Evolutionary conservation across 1,140 invertebrate species (phyloP).

Genomic region (Drosophila nigromelanica): DNA sequence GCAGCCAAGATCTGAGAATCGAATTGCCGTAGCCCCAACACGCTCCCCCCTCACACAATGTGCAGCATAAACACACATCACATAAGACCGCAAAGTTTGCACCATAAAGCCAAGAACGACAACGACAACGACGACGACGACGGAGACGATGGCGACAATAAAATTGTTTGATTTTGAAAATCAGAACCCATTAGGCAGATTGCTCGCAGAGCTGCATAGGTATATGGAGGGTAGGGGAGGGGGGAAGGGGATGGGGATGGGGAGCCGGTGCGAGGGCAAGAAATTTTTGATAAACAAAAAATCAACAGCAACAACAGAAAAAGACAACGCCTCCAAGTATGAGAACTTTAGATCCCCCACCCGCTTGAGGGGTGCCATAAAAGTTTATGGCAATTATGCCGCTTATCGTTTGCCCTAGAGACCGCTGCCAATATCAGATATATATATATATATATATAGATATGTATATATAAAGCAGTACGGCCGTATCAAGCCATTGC

Average conservation of each 20-base stretch:
- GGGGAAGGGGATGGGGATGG: background rate
- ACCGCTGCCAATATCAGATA: slow-evolving; percentile 19
- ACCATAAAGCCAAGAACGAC: slow-evolving; percentile 51
- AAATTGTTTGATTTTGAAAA: slow-evolving; percentile 76
- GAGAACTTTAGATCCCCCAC: slow-evolving; percentile 10
- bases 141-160: slow-evolving; percentile 58
- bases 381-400: slow-evolving; percentile 41
- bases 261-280: background rate
- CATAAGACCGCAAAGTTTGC: slow-evolving; percentile 56
- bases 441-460: no score
- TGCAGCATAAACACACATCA: slow-evolving; percentile 37
- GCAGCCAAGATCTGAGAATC: slow-evolving; percentile 11
- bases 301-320: slow-evolving; percentile 12
- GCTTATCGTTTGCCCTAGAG: slow-evolving; percentile 25
- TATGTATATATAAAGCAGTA: slow-evolving; percentile 16
- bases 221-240: background rate
- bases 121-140: no score
- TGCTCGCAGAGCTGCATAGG: slow-evolving; percentile 17
- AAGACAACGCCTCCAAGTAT: slow-evolving; percentile 16
- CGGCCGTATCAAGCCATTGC: slow-evolving; percentile 2
- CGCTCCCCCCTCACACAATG: background rate
- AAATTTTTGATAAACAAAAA: slow-evolving; percentile 3
- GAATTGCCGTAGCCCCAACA: slow-evolving; percentile 7
- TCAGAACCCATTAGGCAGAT: slow-evolving; percentile 71
- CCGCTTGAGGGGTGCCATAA: slow-evolving; percentile 22